Evolutionary conservation across 2,888 invertebrate species (phyloP).

Genomic region (Folsomia manolachei): DNA sequence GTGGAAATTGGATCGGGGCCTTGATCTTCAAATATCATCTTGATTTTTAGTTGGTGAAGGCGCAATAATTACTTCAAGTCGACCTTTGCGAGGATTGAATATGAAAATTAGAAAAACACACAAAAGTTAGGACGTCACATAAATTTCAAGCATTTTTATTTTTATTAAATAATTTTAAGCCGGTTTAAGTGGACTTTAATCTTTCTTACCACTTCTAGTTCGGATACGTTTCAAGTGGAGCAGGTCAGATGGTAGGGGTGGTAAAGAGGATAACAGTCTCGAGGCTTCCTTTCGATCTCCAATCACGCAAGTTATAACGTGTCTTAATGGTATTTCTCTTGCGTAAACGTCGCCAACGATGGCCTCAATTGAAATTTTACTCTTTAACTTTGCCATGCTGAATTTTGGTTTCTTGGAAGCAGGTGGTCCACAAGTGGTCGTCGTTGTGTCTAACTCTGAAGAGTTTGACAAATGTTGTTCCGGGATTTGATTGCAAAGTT

Average conservation of each 20-base stretch:
- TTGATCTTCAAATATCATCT: too few species aligned
- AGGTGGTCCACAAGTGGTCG: too few species aligned
- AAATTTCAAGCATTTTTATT: too few species aligned
- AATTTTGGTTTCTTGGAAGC: background rate
- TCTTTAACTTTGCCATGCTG: background rate
- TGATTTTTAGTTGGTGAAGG: background rate
- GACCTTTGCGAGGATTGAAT: too few species aligned
- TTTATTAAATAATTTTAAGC: too few species aligned
- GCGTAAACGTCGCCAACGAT: background rate
- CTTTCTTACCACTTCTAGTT: slow-evolving; percentile 25
- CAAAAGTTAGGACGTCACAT: too few species aligned
- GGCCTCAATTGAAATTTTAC: background rate
- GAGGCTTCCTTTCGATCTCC: slow-evolving; percentile 40
- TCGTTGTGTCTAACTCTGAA: too few species aligned
- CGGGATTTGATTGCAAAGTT: background rate
- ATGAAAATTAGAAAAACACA: too few species aligned
- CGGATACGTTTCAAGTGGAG: slow-evolving; percentile 47
- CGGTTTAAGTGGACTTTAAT: too few species aligned
- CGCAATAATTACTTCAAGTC: slow-evolving; percentile 38
- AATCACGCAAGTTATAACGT: slow-evolving; percentile 33
- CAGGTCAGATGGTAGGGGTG: slow-evolving; percentile 37
- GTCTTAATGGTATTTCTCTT: slow-evolving; percentile 27
- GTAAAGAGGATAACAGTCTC: slow-evolving; percentile 31
- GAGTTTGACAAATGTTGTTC: too few species aligned
- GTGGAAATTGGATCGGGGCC: slow-evolving; percentile 24